A percentile compares a stretch with the other conserved stretches of the same genome.
Evolutionary conservation across 2,797 vertebrate genomes (phyloP).

Genomic region (Epinephelus malabaricus): DNA sequence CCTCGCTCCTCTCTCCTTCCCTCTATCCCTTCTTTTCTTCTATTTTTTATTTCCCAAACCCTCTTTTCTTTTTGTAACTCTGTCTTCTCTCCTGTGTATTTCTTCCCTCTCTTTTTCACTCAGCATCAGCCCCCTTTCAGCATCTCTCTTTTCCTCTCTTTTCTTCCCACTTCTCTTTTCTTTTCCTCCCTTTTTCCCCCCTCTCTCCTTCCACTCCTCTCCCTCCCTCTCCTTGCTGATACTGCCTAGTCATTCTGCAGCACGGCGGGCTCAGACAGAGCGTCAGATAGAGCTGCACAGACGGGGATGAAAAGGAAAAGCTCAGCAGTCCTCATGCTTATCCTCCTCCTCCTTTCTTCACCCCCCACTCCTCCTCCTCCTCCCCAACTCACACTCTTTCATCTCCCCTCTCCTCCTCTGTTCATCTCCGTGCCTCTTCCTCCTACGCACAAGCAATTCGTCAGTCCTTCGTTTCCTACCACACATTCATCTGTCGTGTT

Average conservation of each 20-base stretch:
- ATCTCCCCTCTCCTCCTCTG: constrained; percentile 5
- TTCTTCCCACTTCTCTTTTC: too few relatives aligned
- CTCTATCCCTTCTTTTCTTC: neutral
- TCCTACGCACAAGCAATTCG: constrained; percentile 5
- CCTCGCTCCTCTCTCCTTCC: too few relatives aligned
- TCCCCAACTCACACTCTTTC: constrained; percentile 13
- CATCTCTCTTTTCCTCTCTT: too few relatives aligned
- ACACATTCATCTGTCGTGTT: constrained; percentile 16
- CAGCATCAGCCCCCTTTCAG: too few relatives aligned
- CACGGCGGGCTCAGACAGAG: constrained; percentile 37
- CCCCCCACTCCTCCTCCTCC: constrained; percentile 9
- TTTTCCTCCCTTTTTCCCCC: too few relatives aligned
- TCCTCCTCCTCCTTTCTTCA: neutral
- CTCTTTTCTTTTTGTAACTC: too few relatives aligned
- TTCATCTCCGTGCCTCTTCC: constrained; percentile 4
- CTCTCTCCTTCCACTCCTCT: too few relatives aligned
- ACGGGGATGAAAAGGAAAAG: constrained; percentile 64
- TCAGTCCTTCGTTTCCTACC: constrained; percentile 13
- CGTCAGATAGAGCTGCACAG: constrained; percentile 38
- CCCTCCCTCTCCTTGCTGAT: constrained; percentile 19
- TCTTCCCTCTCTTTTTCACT: neutral
- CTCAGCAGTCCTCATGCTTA: constrained; percentile 60
- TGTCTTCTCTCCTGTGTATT: neutral
- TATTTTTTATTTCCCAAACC: too few relatives aligned
- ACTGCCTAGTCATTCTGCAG: constrained; percentile 77